Conservation (phyloP, 2,888 invertebrate genomes). For the Leptopilina myrica region DNA sequence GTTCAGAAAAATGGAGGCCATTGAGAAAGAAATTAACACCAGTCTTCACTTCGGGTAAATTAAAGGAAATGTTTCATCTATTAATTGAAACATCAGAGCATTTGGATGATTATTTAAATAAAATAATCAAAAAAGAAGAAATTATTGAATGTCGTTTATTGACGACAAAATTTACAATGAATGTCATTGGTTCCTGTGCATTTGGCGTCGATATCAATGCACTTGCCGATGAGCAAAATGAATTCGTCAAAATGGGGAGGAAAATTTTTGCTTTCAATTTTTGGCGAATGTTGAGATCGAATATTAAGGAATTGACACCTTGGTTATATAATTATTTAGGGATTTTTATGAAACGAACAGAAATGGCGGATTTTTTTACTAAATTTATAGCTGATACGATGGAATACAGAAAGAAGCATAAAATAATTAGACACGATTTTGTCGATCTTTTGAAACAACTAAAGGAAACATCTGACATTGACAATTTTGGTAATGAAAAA, state of each 20-base stretch:
- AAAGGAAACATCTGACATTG: conserved; percentile 64
- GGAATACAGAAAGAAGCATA: conserved; percentile 70
- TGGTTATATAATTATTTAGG: conserved; percentile 53
- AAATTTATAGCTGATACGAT: conserved; percentile 60
- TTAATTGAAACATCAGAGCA: conserved; percentile 60
- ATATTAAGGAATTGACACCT: conserved; percentile 49
- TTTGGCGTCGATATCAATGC: conserved; percentile 64
- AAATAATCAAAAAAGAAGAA: conserved; percentile 48
- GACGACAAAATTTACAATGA: conserved; percentile 74
- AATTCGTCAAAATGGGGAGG: conserved; percentile 69
- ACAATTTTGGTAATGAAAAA: conserved; percentile 55
- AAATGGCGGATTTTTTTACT: conserved; percentile 65
- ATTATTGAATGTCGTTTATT: conserved; percentile 63
- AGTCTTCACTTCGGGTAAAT: conserved; percentile 54
- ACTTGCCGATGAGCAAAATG: conserved; percentile 65
- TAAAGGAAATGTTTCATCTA: conserved; percentile 4
- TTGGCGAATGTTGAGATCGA: not conserved
- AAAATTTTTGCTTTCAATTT: conserved; percentile 57
- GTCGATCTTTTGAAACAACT: conserved; percentile 76
- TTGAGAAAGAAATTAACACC: conserved; percentile 75
- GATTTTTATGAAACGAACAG: conserved; percentile 51
- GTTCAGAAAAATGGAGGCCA: conserved; percentile 76
- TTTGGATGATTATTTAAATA: conserved; percentile 66
- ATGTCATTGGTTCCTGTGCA: conserved; percentile 62
- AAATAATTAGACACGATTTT: conserved; percentile 53